Evolutionary conservation across 2,797 vertebrate species (phyloP).

Genomic region (Tokudaia muenninki): DNA sequence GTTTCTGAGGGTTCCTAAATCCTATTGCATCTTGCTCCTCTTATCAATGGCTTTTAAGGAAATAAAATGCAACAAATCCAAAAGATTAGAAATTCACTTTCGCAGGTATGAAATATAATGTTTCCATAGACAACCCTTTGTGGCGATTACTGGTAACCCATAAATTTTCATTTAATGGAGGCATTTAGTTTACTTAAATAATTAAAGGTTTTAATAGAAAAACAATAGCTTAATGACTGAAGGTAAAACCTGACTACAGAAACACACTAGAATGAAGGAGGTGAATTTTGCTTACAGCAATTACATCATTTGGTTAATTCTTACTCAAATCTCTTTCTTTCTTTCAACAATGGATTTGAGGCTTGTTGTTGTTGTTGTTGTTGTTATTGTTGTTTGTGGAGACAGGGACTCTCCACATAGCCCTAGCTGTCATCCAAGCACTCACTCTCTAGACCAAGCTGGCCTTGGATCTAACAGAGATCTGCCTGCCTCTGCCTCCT

Average conservation of each 20-base stretch:
- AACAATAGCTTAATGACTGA: slow-evolving; percentile 45
- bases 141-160: slow-evolving; percentile 6
- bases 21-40: slow-evolving; percentile 63
- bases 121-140: slow-evolving; percentile 17
- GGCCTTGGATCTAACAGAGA: background rate
- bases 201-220: slow-evolving; percentile 48
- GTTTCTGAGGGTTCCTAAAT: slow-evolving; percentile 72
- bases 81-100: slow-evolving; percentile 70
- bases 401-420: background rate
- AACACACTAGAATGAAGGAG: slow-evolving; percentile 13
- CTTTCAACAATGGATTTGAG: background rate
- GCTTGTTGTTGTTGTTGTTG: background rate
- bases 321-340: background rate
- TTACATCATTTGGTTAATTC: slow-evolving; percentile 54
- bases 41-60: slow-evolving; percentile 71
- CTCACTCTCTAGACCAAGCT: background rate
- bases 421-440: background rate
- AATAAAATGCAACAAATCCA: slow-evolving; percentile 72
- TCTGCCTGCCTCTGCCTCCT: background rate
- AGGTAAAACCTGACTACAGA: slow-evolving; percentile 36
- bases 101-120: slow-evolving; percentile 59
- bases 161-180: slow-evolving; percentile 64
- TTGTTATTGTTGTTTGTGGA: background rate
- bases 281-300: slow-evolving; percentile 32
- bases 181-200: slow-evolving; percentile 52